Conservation (phyloP, 2,888 invertebrate species). For the Dilophus febrilis region DNA sequence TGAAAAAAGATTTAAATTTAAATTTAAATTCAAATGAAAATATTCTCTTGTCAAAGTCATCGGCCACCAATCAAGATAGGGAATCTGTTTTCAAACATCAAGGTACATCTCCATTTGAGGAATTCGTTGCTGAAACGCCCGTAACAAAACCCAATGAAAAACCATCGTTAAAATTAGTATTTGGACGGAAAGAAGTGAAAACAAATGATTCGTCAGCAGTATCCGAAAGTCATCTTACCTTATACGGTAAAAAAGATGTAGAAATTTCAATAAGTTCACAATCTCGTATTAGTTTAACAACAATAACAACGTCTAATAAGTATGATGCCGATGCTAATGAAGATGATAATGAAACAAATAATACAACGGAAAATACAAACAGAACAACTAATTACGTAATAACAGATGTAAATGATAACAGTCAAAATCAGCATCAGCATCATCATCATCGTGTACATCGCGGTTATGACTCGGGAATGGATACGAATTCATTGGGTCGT, state of each 20-base stretch:
- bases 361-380: no score
- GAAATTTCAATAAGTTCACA: slow-evolving; percentile 37
- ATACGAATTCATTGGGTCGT: slow-evolving; percentile 2
- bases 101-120: slow-evolving; percentile 12
- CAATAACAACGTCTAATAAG: slow-evolving; percentile 22
- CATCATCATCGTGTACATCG: slow-evolving; percentile 6
- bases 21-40: slow-evolving; percentile 5
- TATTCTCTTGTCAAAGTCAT: neutral
- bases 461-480: slow-evolving; percentile 13
- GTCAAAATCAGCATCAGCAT: slow-evolving; percentile 16
- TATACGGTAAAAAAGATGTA: slow-evolving; percentile 35
- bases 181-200: slow-evolving; percentile 35
- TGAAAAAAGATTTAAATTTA: slow-evolving; percentile 9
- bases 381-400: slow-evolving; percentile 32
- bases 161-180: slow-evolving; percentile 32
- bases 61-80: slow-evolving; percentile 1
- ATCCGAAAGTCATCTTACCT: slow-evolving; percentile 34
- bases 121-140: neutral
- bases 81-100: slow-evolving; percentile 6
- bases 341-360: slow-evolving; percentile 5
- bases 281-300: slow-evolving; percentile 34
- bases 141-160: neutral
- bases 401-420: slow-evolving; percentile 27
- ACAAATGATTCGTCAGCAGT: slow-evolving; percentile 34
- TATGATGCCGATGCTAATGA: slow-evolving; percentile 1